phyloP scores from a whole-genome alignment of 2,888 invertebrate genomes.

The Gnatocerus cornutus region DNA sequence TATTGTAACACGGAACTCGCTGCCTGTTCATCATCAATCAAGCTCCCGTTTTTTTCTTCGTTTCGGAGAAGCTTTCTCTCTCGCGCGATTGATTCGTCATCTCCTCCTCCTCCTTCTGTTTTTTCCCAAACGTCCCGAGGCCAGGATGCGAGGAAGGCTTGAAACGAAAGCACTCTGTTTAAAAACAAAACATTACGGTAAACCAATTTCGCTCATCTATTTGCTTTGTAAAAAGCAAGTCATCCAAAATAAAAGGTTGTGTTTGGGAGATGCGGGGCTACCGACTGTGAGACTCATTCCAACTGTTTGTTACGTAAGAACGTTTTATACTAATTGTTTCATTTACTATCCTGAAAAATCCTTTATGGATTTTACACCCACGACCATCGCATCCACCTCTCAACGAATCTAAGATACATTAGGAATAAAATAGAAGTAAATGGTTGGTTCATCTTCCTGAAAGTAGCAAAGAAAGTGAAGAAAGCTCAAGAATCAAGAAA shows the following conservation, averaged over 20 bases:
- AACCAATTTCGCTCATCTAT: conserved; percentile 50
- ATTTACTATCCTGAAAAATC: conserved; percentile 44
- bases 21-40: conserved; percentile 56
- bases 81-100: conserved; percentile 35
- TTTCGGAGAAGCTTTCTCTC: conserved; percentile 29
- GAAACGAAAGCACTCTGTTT: conserved; percentile 48
- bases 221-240: conserved; percentile 58
- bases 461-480: too few species aligned
- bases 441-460: too few species aligned
- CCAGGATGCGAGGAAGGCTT: conserved; percentile 33
- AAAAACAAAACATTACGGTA: conserved; percentile 50
- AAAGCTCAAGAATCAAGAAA: too few species aligned
- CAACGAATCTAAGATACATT: too few species aligned
- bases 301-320: conserved; percentile 49
- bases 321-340: conserved; percentile 49
- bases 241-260: conserved; percentile 59
- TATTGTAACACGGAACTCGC: conserved; percentile 51
- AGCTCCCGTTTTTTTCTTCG: conserved; percentile 33
- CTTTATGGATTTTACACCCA: conserved; percentile 36
- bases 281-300: conserved; percentile 47
- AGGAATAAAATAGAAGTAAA: too few species aligned
- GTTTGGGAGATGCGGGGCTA: conserved; percentile 34
- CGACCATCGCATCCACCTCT: too few species aligned
- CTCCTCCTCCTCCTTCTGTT: conserved; percentile 24
- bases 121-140: conserved; percentile 40